These are phyloP conservation scores for Argentina silus DNA, from an alignment of 2,797 vertebrate genomes.

Conservation along the genomic window DNA sequence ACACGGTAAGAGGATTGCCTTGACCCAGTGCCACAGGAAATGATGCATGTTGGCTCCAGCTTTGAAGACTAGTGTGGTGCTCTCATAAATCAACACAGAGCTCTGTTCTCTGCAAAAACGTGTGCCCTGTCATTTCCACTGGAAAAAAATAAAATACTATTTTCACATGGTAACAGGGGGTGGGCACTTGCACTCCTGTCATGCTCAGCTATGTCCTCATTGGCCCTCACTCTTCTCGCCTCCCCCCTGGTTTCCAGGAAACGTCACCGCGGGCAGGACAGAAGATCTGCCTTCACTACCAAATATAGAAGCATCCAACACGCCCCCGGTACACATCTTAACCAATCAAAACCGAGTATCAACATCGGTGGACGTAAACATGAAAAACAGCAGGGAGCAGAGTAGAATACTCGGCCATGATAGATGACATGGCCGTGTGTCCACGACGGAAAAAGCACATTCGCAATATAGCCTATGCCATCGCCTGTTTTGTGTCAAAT, in stretches of 20 bases:
- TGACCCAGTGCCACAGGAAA: too few relatives aligned
- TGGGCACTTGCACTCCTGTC: constrained; percentile 65
- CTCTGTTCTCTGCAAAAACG: background rate
- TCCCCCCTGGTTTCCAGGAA: constrained; percentile 66
- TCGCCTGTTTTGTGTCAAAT: too few relatives aligned
- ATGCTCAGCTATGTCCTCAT: constrained; percentile 61
- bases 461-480: too few relatives aligned
- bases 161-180: constrained; percentile 82
- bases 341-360: constrained; percentile 76
- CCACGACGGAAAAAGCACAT: too few relatives aligned
- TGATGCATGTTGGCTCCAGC: too few relatives aligned
- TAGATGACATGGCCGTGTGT: constrained; percentile 25
- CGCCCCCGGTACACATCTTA: constrained; percentile 62
- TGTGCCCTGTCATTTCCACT: background rate
- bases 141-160: constrained; percentile 38
- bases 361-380: constrained; percentile 76
- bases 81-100: too few relatives aligned
- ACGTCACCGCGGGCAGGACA: constrained; percentile 62
- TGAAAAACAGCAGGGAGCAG: constrained; percentile 71
- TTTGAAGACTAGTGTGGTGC: too few relatives aligned
- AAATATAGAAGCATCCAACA: constrained; percentile 74
- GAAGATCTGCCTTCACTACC: constrained; percentile 72
- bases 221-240: constrained; percentile 69
- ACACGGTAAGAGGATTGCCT: background rate
- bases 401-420: constrained; percentile 17